Conservation (phyloP, 2,888 invertebrate genomes). For the Netelia melanura region DNA sequence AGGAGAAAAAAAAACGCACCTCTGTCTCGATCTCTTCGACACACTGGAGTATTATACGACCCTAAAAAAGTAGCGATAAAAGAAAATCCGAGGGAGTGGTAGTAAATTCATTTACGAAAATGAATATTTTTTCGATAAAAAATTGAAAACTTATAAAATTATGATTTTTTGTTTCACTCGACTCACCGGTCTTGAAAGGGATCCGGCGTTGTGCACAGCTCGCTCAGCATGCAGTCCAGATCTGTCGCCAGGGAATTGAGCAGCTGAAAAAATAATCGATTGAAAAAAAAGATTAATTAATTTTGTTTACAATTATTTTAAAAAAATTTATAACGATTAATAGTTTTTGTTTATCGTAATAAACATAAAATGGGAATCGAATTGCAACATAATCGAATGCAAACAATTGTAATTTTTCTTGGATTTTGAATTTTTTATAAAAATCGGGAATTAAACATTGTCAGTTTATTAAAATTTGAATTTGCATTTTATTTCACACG, state of each 20-base stretch:
- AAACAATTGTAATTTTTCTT: not conserved
- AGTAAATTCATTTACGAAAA: constrained; percentile 44
- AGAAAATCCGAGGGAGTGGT: constrained; percentile 54
- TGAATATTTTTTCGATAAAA: constrained; percentile 20
- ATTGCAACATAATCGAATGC: not conserved
- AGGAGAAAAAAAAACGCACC: constrained; percentile 25
- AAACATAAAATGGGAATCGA: not conserved
- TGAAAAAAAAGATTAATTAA: not conserved
- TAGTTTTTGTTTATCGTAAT: no score
- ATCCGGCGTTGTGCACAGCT: constrained; percentile 90
- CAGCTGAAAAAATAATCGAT: constrained; percentile 86
- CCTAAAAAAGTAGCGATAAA: constrained; percentile 34
- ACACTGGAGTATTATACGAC: not conserved
- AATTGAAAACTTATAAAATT: constrained; percentile 7
- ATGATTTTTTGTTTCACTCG: constrained; percentile 7
- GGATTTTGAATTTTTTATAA: not conserved
- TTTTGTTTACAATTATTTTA: no score
- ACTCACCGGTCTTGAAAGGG: constrained; percentile 81
- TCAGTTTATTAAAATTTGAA: not conserved
- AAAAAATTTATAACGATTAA: no score
- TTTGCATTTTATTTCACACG: no score
- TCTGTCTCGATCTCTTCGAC: not conserved
- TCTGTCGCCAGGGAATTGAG: constrained; percentile 93
- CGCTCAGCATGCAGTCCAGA: constrained; percentile 94
- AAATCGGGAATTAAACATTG: not conserved